A percentile compares a stretch with the other conserved stretches of the same genome.
Evolutionary conservation across 2,888 invertebrate species (phyloP).

Genomic region (Phortica okadai): DNA sequence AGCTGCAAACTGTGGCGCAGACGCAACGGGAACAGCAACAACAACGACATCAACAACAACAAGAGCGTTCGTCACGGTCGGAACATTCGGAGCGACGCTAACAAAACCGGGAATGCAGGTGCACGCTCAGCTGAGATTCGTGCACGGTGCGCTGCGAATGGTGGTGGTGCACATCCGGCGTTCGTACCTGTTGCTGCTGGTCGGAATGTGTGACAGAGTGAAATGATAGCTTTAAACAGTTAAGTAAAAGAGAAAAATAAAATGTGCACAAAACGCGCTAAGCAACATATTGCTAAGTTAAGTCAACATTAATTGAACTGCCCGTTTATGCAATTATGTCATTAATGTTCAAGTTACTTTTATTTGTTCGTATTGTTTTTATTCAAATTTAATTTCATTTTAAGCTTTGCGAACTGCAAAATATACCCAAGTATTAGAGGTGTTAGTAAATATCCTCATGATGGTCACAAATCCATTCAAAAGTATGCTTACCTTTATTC

Average conservation of each 20-base stretch:
- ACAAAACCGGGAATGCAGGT: slow-evolving; percentile 48
- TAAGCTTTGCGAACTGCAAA: no score
- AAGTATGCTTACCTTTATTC: no score
- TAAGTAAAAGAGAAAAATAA: background rate
- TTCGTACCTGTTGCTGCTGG: slow-evolving; percentile 30
- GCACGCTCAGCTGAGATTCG: slow-evolving; percentile 51
- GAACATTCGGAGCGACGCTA: slow-evolving; percentile 53
- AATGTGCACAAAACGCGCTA: background rate
- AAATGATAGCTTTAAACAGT: slow-evolving; percentile 64
- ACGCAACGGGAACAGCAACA: slow-evolving; percentile 56
- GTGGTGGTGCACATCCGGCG: slow-evolving; percentile 34
- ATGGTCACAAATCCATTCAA: no score
- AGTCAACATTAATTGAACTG: slow-evolving; percentile 47
- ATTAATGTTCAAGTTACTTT: slow-evolving; percentile 38
- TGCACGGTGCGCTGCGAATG: background rate
- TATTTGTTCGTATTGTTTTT: background rate
- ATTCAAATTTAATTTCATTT: no score
- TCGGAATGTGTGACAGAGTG: slow-evolving; percentile 40
- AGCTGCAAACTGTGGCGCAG: slow-evolving; percentile 61
- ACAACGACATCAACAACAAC: slow-evolving; percentile 33
- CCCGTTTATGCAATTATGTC: slow-evolving; percentile 57
- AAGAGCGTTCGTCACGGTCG: slow-evolving; percentile 28
- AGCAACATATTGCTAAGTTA: no score
- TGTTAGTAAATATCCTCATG: no score
- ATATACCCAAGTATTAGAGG: no score